These are phyloP conservation scores for Harpagoxenus sublaevis DNA, from an alignment of 2,888 invertebrate species.

Conservation along the genomic window DNA sequence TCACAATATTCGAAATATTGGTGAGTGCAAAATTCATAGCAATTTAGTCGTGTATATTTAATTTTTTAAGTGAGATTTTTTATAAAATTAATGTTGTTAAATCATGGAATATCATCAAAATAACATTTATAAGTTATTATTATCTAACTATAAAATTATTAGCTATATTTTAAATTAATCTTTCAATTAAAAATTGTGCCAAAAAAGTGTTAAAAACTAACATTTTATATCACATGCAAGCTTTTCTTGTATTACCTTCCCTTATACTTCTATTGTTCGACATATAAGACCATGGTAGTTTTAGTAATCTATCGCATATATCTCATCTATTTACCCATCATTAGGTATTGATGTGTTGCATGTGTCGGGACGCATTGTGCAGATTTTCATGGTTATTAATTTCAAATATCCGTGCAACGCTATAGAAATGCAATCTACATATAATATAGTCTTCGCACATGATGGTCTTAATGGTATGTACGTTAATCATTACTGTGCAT, in stretches of 20 bases:
- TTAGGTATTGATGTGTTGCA: background rate
- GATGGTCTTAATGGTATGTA: background rate
- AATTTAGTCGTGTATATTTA: background rate
- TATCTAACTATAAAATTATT: background rate
- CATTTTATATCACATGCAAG: background rate
- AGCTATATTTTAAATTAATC: background rate
- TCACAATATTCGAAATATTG: background rate
- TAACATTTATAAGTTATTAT: background rate
- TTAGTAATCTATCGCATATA: background rate
- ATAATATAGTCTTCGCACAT: background rate
- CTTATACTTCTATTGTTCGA: background rate
- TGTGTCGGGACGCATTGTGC: background rate
- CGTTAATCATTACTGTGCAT: background rate
- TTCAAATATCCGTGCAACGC: background rate
- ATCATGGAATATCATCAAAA: background rate
- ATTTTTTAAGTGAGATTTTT: background rate
- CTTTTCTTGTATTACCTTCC: background rate
- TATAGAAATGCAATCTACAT: slow-evolving; percentile 10
- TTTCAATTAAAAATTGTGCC: background rate
- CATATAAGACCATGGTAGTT: background rate
- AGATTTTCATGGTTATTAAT: slow-evolving; percentile 19
- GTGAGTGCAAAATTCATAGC: slow-evolving; percentile 7
- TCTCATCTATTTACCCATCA: background rate
- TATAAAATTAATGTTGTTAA: background rate
- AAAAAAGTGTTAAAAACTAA: background rate